Evolutionary conservation across 2,888 invertebrate species (phyloP).

Genomic region (Pseudolycoriella hygida): DNA sequence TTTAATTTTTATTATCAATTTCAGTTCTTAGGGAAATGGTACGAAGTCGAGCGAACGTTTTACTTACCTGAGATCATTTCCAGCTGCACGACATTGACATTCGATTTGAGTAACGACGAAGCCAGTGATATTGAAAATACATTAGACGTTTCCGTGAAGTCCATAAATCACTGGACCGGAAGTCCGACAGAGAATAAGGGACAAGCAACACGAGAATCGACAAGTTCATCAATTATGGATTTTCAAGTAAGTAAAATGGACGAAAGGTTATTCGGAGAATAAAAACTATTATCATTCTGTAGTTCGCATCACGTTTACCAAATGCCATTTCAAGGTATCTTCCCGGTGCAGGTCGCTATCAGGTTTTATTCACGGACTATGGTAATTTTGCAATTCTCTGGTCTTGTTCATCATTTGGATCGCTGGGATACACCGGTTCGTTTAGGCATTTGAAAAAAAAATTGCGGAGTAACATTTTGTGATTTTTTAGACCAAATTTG

Average conservation of each 20-base stretch:
- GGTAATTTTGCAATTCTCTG: conserved; percentile 51
- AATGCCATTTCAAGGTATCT: conserved; percentile 44
- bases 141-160: conserved; percentile 35
- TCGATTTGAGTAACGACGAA: conserved; percentile 37
- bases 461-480: background rate
- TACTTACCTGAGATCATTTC: conserved; percentile 53
- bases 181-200: conserved; percentile 40
- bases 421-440: conserved; percentile 42
- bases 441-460: too few relatives aligned
- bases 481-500: conserved; percentile 60
- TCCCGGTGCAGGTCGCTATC: conserved; percentile 55
- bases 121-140: conserved; percentile 32
- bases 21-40: conserved; percentile 39
- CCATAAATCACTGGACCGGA: conserved; percentile 49
- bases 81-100: conserved; percentile 47
- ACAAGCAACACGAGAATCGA: conserved; percentile 39
- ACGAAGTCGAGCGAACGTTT: conserved; percentile 58
- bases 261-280: too few relatives aligned
- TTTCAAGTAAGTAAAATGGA: conserved; percentile 21
- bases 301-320: conserved; percentile 44
- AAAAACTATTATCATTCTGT: conserved; percentile 11
- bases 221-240: conserved; percentile 33
- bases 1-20: background rate
- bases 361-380: conserved; percentile 55
- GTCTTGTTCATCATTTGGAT: conserved; percentile 49